Evolutionary conservation across 2,888 invertebrate species (phyloP).

Genomic region (Ormyrus rosae): DNA sequence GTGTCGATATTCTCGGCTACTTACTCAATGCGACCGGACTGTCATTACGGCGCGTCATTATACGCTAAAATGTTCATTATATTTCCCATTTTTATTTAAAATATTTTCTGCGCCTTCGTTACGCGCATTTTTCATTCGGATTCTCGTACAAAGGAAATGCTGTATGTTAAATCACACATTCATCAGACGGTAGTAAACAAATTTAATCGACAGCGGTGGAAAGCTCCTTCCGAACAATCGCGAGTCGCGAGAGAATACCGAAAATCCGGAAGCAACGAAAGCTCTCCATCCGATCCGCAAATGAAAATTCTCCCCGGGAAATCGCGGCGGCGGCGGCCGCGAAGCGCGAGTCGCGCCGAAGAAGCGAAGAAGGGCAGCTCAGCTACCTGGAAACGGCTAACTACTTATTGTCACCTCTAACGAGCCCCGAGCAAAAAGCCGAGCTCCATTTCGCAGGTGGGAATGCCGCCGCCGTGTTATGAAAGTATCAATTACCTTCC

Average conservation of each 20-base stretch:
- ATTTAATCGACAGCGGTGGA: too few species aligned
- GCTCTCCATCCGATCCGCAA: not conserved
- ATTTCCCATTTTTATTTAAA: slow-evolving; percentile 40
- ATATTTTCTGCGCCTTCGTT: not conserved
- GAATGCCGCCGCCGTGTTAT: slow-evolving; percentile 70
- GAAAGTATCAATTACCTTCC: slow-evolving; percentile 74
- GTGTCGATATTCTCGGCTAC: not conserved
- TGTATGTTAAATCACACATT: too few species aligned
- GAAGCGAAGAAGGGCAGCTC: slow-evolving; percentile 9
- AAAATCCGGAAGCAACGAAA: slow-evolving; percentile 26
- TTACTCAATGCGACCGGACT: not conserved
- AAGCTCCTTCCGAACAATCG: too few species aligned
- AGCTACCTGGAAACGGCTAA: slow-evolving; percentile 71
- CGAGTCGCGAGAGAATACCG: not conserved
- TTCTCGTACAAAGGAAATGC: too few species aligned
- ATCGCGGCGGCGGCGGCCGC: slow-evolving; percentile 1
- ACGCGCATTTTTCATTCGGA: not conserved
- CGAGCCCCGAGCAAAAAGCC: slow-evolving; percentile 68
- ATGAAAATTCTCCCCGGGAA: slow-evolving; percentile 33
- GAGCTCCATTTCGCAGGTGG: slow-evolving; percentile 68
- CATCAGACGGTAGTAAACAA: too few species aligned
- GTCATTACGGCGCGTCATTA: not conserved
- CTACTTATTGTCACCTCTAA: slow-evolving; percentile 75
- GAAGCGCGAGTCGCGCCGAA: not conserved
- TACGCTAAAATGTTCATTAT: not conserved